Evolutionary conservation across 2,888 invertebrate genomes (phyloP).

Genomic region (Cordilura impudica): DNA sequence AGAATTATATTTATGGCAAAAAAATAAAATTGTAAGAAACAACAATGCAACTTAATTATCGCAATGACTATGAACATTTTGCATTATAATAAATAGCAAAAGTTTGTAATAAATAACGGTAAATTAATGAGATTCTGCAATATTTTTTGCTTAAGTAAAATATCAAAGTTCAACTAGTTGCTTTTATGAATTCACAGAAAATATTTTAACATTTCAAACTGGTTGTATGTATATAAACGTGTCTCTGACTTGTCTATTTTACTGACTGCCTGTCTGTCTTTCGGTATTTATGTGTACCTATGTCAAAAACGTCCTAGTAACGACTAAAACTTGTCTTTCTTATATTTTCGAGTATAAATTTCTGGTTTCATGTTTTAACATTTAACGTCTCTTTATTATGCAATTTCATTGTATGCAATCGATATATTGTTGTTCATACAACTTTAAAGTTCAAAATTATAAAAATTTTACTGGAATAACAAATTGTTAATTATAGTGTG

Average conservation of each 20-base stretch:
- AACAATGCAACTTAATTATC: not conserved
- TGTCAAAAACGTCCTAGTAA: not conserved
- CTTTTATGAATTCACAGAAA: not conserved
- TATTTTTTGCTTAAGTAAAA: conserved; percentile 32
- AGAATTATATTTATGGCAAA: not conserved
- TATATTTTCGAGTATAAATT: not conserved
- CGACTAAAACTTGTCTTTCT: not conserved
- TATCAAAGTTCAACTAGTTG: conserved; percentile 54
- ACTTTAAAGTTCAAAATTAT: conserved; percentile 54
- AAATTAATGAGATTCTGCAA: not conserved
- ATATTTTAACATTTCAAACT: conserved; percentile 39
- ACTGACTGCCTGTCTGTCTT: conserved; percentile 8
- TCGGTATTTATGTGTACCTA: not conserved
- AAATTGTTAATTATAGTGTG: not conserved
- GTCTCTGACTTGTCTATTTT: conserved; percentile 39
- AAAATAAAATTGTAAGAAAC: conserved; percentile 1
- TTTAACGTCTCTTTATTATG: not conserved
- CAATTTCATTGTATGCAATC: not conserved
- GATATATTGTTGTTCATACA: not conserved
- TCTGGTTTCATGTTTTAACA: not conserved
- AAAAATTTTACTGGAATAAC: conserved; percentile 7
- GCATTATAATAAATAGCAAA: not conserved
- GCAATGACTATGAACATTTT: not conserved
- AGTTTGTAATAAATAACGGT: not conserved
- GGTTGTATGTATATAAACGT: conserved; percentile 8